A percentile compares a stretch with the other conserved stretches of the same genome.
Conservation (phyloP, 2,797 vertebrate genomes). For the Schizopygopsis pylzovi region DNA sequence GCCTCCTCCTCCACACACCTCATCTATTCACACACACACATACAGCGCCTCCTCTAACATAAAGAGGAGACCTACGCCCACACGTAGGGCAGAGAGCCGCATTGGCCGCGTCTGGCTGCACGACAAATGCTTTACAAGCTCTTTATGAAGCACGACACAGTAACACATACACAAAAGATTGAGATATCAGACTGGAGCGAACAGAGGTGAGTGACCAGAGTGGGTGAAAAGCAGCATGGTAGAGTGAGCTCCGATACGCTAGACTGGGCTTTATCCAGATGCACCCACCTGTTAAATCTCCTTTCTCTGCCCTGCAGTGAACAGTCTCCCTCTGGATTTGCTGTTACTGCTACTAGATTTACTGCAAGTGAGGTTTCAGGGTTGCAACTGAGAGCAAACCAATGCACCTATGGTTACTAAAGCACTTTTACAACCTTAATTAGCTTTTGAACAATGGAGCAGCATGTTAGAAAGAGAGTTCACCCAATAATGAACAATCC, state of each 20-base stretch:
- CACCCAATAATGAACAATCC: background rate
- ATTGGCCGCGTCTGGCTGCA: conserved; percentile 35
- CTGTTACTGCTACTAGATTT: background rate
- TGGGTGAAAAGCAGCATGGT: conserved; percentile 41
- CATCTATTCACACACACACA: conserved; percentile 23
- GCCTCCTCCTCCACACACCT: conserved; percentile 41
- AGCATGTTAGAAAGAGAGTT: background rate
- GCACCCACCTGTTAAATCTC: conserved; percentile 63
- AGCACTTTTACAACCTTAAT: conserved; percentile 2
- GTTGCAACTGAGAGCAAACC: conserved; percentile 26
- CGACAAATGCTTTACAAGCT: conserved; percentile 33
- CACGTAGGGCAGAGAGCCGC: conserved; percentile 26
- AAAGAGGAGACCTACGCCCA: conserved; percentile 50
- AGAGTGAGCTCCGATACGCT: conserved; percentile 45
- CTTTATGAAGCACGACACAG: conserved; percentile 27
- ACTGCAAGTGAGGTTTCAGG: conserved; percentile 10
- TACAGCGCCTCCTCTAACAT: conserved; percentile 34
- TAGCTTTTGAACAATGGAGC: background rate
- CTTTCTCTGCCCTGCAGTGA: conserved; percentile 26
- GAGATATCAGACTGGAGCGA: conserved; percentile 42
- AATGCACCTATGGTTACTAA: background rate
- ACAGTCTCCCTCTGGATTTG: conserved; percentile 29
- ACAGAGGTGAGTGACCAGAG: conserved; percentile 21
- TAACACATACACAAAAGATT: conserved; percentile 44
- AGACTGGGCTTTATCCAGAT: conserved; percentile 47